Percentiles rank a stretch among this genome's conserved stretches.
Conservation (phyloP, 2,888 invertebrate species). For the Brenthis hecate region DNA sequence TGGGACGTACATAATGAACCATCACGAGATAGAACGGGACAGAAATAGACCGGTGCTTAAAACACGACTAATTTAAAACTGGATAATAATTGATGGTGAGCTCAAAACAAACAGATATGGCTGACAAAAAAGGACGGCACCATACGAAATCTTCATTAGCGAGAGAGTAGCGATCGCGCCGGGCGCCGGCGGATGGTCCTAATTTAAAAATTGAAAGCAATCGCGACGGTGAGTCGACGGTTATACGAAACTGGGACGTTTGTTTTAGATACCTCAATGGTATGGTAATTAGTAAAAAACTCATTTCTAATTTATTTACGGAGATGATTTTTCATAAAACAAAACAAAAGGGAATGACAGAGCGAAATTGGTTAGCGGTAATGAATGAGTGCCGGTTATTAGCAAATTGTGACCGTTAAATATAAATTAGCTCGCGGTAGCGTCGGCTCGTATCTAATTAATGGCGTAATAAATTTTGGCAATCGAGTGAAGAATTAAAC, state of each 20-base stretch:
- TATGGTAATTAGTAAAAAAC: constrained; percentile 55
- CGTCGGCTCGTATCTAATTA: constrained; percentile 61
- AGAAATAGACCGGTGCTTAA: constrained; percentile 62
- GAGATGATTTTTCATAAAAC: constrained; percentile 63
- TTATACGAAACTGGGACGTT: constrained; percentile 54
- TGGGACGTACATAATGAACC: constrained; percentile 51
- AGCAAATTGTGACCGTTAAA: constrained; percentile 71
- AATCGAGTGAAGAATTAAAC: constrained; percentile 64
- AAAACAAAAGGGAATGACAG: constrained; percentile 70
- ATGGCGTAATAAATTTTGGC: constrained; percentile 62
- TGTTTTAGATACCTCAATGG: constrained; percentile 51
- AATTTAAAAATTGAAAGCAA: constrained; percentile 68
- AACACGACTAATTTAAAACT: constrained; percentile 76
- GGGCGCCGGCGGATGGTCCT: constrained; percentile 60
- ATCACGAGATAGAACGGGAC: constrained; percentile 49
- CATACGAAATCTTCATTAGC: constrained; percentile 75
- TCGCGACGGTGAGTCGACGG: constrained; percentile 72
- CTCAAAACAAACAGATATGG: constrained; percentile 81
- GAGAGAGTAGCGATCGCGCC: constrained; percentile 59
- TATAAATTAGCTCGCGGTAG: constrained; percentile 64
- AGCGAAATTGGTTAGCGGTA: constrained; percentile 55
- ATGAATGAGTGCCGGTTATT: constrained; percentile 65
- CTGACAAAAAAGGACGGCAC: constrained; percentile 77
- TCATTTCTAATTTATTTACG: constrained; percentile 67
- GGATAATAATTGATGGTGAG: constrained; percentile 79